Percentiles rank a stretch among this genome's conserved stretches.
Evolutionary conservation across 1,140 invertebrate species (phyloP).

Genomic region (Heliothis virescens): DNA sequence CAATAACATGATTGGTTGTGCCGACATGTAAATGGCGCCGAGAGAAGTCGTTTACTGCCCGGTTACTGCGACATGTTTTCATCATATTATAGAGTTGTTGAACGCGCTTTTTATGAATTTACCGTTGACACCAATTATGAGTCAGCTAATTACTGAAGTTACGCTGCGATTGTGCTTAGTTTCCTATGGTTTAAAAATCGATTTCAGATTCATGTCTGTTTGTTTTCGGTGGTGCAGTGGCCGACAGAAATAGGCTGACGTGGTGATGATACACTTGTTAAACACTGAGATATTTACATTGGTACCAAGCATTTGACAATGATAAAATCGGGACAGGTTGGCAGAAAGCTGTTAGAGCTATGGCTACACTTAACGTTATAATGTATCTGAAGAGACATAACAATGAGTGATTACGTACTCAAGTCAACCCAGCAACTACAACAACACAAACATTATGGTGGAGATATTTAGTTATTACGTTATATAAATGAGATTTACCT

Average conservation of each 20-base stretch:
- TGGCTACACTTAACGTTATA: not conserved
- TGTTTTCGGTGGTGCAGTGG: no score
- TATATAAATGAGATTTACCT: no score
- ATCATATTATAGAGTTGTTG: not conserved
- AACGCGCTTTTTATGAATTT: not conserved
- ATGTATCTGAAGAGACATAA: conserved; percentile 8
- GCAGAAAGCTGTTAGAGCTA: conserved; percentile 10
- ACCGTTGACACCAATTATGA: not conserved
- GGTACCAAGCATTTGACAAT: not conserved
- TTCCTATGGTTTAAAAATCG: no score
- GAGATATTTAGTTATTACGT: no score
- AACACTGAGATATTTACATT: no score
- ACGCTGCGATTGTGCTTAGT: no score
- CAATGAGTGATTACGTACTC: not conserved
- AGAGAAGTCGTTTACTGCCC: not conserved
- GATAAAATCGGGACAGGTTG: not conserved
- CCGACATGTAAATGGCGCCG: conserved; percentile 45
- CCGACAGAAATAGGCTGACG: no score
- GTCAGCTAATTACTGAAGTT: no score
- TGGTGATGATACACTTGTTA: no score
- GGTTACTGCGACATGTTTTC: not conserved
- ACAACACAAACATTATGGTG: no score
- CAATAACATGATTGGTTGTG: conserved; percentile 42
- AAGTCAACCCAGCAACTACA: not conserved
- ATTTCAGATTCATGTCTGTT: no score